Conservation (phyloP, 2,888 invertebrate species). For the Tipula unca region DNA sequence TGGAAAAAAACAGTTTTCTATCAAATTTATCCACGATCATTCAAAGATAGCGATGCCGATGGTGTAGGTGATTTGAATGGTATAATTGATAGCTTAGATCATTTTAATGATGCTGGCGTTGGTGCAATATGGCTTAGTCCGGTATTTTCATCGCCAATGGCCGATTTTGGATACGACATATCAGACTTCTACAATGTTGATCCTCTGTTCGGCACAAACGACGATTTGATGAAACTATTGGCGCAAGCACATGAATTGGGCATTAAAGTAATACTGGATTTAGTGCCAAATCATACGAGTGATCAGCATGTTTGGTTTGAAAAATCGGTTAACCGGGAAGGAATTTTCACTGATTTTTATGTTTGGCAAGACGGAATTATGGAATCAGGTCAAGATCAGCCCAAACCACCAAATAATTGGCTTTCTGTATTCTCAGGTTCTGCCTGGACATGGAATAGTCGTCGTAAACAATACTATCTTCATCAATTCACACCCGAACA, state of each 20-base stretch:
- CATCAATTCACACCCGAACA: conserved; percentile 68
- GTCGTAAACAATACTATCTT: conserved; percentile 62
- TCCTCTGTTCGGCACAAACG: conserved; percentile 49
- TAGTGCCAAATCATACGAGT: conserved; percentile 48
- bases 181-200: conserved; percentile 49
- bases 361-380: conserved; percentile 48
- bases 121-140: conserved; percentile 55
- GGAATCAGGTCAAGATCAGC: conserved; percentile 27
- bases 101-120: conserved; percentile 48
- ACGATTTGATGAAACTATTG: conserved; percentile 45
- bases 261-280: conserved; percentile 41
- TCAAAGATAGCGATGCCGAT: conserved; percentile 68
- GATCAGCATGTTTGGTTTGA: conserved; percentile 56
- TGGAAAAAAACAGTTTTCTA: conserved; percentile 50
- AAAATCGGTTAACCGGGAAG: conserved; percentile 47
- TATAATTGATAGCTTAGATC: conserved; percentile 45
- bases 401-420: conserved; percentile 48
- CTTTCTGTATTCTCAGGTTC: conserved; percentile 53
- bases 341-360: conserved; percentile 59
- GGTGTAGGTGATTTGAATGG: conserved; percentile 56
- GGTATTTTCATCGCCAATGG: conserved; percentile 53
- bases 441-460: conserved; percentile 63
- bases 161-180: conserved; percentile 59
- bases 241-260: conserved; percentile 38
- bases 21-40: conserved; percentile 72